Conservation (phyloP, 92 coral and sea anemone genomes). For the Zoanthus sociatus region DNA sequence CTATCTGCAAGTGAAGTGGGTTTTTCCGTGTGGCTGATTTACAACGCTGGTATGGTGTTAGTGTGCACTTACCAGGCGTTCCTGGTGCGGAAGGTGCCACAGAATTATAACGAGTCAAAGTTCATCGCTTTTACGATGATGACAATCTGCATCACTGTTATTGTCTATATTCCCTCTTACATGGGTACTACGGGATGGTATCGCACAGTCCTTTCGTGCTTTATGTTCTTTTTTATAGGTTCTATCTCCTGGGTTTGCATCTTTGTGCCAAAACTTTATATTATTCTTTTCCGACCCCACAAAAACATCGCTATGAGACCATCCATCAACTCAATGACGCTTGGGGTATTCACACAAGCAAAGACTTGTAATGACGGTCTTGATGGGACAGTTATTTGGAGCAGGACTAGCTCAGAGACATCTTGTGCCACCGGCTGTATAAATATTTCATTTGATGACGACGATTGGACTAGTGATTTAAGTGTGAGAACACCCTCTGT, state of each 20-base stretch:
- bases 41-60: constrained; percentile 79
- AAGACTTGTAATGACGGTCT: constrained; percentile 10
- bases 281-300: constrained; percentile 71
- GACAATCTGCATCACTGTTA: constrained; percentile 75
- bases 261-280: constrained; percentile 73
- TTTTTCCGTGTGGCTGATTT: constrained; percentile 75
- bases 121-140: constrained; percentile 87
- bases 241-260: constrained; percentile 71
- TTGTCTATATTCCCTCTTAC: constrained; percentile 76
- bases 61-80: constrained; percentile 88
- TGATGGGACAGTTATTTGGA: constrained; percentile 44
- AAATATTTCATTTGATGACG: not conserved
- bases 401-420: constrained; percentile 23
- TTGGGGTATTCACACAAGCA: constrained; percentile 66
- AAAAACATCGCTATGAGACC: constrained; percentile 80
- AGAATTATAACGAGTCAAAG: constrained; percentile 86
- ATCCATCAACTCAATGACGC: constrained; percentile 66
- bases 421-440: constrained; percentile 8
- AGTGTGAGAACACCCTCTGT: not conserved
- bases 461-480: not conserved
- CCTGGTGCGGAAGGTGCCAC: constrained; percentile 86
- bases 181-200: constrained; percentile 77
- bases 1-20: constrained; percentile 68
- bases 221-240: constrained; percentile 72
- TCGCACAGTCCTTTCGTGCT: constrained; percentile 66